Conservation (phyloP, 2,113 vertebrate species). For the Ageneiosus marmoratus region DNA sequence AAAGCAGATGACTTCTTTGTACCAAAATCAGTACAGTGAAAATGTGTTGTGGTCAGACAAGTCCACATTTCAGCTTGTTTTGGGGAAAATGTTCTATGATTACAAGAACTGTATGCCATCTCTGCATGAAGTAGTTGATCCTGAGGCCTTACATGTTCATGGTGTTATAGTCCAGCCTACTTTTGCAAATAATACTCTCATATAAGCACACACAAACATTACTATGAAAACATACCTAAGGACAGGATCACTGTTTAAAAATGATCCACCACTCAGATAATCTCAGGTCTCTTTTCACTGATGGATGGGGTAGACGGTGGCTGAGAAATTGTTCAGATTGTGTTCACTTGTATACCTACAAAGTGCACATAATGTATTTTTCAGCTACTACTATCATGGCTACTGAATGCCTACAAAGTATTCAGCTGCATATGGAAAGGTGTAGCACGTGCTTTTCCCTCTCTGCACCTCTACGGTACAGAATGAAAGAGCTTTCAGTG, state of each 20-base stretch:
- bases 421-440: background rate
- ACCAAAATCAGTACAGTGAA: no score
- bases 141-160: background rate
- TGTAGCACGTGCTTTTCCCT: background rate
- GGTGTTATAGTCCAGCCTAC: background rate
- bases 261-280: background rate
- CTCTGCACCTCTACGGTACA: slow-evolving; percentile 62
- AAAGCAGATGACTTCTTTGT: no score
- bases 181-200: background rate
- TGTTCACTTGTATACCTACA: background rate
- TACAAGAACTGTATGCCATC: background rate
- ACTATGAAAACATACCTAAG: background rate
- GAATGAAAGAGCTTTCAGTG: slow-evolving; percentile 74
- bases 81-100: no score
- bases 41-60: no score
- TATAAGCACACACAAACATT: background rate
- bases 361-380: background rate
- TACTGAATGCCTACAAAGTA: background rate
- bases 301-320: background rate
- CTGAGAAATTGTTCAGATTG: background rate
- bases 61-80: no score
- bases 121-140: background rate
- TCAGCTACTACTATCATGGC: background rate
- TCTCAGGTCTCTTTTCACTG: background rate
- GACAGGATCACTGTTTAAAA: background rate